Evolutionary conservation across 2,888 invertebrate species (phyloP), one percentile per base, ranked within the genome.

Genomic region (Physocephala rufipes): DNA sequence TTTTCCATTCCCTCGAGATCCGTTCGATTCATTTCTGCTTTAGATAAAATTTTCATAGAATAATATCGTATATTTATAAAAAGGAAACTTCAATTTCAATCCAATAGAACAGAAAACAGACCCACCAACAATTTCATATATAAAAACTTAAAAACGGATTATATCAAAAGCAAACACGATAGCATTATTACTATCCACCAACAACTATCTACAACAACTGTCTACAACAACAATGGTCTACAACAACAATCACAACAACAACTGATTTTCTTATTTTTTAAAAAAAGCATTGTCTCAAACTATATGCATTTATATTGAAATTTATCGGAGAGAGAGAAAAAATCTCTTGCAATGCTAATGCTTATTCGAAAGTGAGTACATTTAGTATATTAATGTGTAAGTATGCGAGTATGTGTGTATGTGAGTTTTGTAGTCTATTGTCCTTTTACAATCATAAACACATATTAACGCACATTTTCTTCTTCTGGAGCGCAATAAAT

Each of bases 251-350:
- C 51, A 15, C 19, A 55, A 67, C 62, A 61, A 21, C 4, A 62
- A 68, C 28, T 30, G 63, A 43, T 63, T 53, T 43, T 26, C 47
- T 28, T 62, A 19, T 36, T 9, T 4, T 36, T 7, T 36, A 24
- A 63, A 21, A 49, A 49, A 55, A 15, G 43, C 19, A 55, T 36
- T 36, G 36, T 36, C 5, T 36, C 5, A 53, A 78, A 77, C 74
- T 71, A 72, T 77, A 77, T 78, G 80, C 80, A 80, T 80, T 80
- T 80, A 80, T 80, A 79, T 80, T 79, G 78, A 58, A 78, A 74
- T 76, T 74, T 74, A 74, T 75, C 74, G 71, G 28, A 36, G 36
- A 36, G 36, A n/a, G n/a, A 36, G 36, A 9, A 36, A 36, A 36
- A 36, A 36, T 4, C 36, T 4, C 9, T 36, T 9, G 36, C 36